Evolutionary conservation across 2,797 vertebrate species (phyloP).

Genomic region (Kryptolebias ocellatus): DNA sequence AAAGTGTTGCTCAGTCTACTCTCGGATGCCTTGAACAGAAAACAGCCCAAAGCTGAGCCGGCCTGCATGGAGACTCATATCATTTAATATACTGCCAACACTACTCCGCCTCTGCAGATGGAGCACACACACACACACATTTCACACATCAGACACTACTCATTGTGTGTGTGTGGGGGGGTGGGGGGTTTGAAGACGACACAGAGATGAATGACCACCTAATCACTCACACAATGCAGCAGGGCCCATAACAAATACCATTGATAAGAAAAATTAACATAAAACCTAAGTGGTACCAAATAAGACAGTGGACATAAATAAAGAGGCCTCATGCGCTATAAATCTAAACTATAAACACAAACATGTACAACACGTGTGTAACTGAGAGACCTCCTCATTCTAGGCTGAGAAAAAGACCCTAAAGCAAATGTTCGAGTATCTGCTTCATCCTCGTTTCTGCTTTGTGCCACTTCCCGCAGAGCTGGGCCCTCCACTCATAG

Average conservation of each 20-base stretch:
- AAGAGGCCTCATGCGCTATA: constrained; percentile 44
- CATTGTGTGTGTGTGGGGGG: constrained; percentile 4
- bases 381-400: constrained; percentile 44
- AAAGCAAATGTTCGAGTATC: constrained; percentile 68
- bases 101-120: constrained; percentile 51
- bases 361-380: constrained; percentile 54
- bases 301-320: constrained; percentile 69
- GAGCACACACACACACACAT: constrained; percentile 46
- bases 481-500: constrained; percentile 59
- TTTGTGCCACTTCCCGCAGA: constrained; percentile 69
- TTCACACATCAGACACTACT: constrained; percentile 67
- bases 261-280: constrained; percentile 75
- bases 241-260: constrained; percentile 65
- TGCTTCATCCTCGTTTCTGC: constrained; percentile 73
- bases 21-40: constrained; percentile 32
- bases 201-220: constrained; percentile 66
- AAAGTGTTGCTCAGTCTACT: constrained; percentile 41
- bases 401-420: constrained; percentile 58
- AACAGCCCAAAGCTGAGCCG: constrained; percentile 29
- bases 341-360: constrained; percentile 66
- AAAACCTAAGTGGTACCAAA: constrained; percentile 67
- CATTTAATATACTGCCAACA: constrained; percentile 72
- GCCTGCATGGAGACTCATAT: constrained; percentile 53
- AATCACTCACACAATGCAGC: constrained; percentile 72
- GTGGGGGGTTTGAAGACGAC: constrained; percentile 25